A percentile compares a stretch with the other conserved stretches of the same genome.
These are phyloP conservation scores for Caenorhabditis macrosperma DNA, from an alignment of 2,888 invertebrate genomes.

Conservation along the genomic window DNA sequence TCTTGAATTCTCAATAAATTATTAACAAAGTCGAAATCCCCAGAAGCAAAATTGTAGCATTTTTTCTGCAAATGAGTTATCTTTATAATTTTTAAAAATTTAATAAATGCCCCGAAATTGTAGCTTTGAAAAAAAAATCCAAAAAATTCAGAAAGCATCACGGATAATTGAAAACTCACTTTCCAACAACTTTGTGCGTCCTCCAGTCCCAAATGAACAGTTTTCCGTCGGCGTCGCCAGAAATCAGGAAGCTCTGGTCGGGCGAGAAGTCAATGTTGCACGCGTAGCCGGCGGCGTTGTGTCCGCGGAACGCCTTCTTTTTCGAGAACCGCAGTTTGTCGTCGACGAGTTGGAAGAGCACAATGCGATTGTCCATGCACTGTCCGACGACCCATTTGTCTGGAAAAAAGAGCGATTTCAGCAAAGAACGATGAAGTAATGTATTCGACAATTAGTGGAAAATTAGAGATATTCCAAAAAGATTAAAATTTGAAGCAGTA, in stretches of 20 bases:
- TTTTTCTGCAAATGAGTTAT: neutral
- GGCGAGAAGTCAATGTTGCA: slow-evolving; percentile 97
- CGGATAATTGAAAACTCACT: slow-evolving; percentile 48
- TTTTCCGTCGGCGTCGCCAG: slow-evolving; percentile 99
- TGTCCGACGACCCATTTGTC: slow-evolving; percentile 99
- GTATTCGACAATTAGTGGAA: neutral
- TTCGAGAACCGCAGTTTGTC: slow-evolving; percentile 94
- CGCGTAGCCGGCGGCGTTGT: slow-evolving; percentile 99
- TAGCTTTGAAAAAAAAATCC: neutral
- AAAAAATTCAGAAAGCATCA: neutral
- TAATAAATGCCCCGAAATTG: neutral
- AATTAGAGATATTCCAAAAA: neutral
- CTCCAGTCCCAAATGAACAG: slow-evolving; percentile 99
- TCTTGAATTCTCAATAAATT: too few relatives aligned
- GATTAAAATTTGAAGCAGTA: too few relatives aligned
- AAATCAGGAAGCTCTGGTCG: slow-evolving; percentile 97
- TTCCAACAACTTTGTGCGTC: slow-evolving; percentile 96
- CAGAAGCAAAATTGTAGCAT: too few relatives aligned
- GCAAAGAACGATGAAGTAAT: too few relatives aligned
- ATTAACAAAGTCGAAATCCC: too few relatives aligned
- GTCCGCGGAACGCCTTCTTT: slow-evolving; percentile 96
- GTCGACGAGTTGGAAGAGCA: slow-evolving; percentile 97
- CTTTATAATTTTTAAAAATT: neutral
- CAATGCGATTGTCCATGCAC: slow-evolving; percentile 98
- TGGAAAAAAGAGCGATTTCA: slow-evolving; percentile 69